Percentiles rank a stretch among this genome's conserved stretches.
phyloP scores from a whole-genome alignment of 2,113 vertebrate species.

The Nesoenas mayeri region DNA sequence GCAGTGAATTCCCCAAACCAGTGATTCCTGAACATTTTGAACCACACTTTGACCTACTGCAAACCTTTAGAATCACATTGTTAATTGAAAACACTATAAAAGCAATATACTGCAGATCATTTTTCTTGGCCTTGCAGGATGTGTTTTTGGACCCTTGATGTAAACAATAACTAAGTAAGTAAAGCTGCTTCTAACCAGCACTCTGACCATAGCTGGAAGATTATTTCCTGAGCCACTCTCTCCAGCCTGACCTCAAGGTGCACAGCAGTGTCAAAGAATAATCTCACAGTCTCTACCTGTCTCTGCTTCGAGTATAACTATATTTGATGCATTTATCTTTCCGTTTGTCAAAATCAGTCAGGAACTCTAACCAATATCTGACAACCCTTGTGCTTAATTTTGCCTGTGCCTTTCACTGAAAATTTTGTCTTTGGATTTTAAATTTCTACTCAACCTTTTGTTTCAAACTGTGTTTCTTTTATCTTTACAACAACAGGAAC shows the following conservation, averaged over 20 bases:
- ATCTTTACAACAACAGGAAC: constrained; percentile 16
- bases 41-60: neutral
- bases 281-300: neutral
- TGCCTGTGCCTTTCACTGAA: neutral
- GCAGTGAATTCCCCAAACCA: neutral
- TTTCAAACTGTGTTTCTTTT: constrained; percentile 39
- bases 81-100: constrained; percentile 27
- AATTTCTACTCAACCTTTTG: constrained; percentile 11
- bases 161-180: neutral
- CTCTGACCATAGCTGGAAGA: neutral
- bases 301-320: neutral
- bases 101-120: neutral
- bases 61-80: neutral
- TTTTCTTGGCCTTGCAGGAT: neutral
- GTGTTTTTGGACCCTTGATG: neutral
- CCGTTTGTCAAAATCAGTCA: neutral
- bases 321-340: neutral
- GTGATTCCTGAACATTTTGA: neutral
- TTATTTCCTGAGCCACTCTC: neutral
- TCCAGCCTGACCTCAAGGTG: neutral
- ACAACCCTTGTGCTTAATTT: neutral
- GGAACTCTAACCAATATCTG: neutral
- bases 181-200: neutral
- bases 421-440: constrained; percentile 16
- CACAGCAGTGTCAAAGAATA: neutral